Evolutionary conservation across 2,888 invertebrate species (phyloP), one percentile per base, ranked within the genome.

Genomic region (Folsomia candida): DNA sequence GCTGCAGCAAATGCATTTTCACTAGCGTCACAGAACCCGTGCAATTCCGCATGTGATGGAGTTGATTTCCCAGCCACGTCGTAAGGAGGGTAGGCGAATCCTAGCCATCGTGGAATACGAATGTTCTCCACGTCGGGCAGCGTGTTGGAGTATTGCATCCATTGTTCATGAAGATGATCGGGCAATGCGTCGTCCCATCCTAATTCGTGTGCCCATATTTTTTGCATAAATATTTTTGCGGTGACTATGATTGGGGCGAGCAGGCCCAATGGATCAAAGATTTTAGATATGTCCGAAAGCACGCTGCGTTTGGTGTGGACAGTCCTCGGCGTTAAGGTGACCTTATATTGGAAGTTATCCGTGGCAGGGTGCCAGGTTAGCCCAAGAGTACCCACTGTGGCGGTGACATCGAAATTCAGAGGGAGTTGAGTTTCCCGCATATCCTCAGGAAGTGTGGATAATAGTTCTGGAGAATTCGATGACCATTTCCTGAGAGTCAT

Each of bases 401-500:
- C 26, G 4, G 2, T 24, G 1, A 4, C 22, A 20, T 67, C 25
- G 11, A 67, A 1, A 2, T 58, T 22, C 47, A 67, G 24, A 3
- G 67, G 59, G 2, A 29, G 3, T 25, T 67, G 59, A 11, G 62
- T 51, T 47, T 58, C 70, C 2, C 67, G 37, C 0, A 51, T 1
- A 3, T 51, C 54, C 2, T n/a, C 22, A 1, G 67, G 64, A 20
- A 73, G 1, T 1, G 26, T 24, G n/a, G 14, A 2, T 25, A 73
- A 28, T 20, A 73, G 3, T 60, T 63, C 29, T 2, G 28, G 22
- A 2, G 54, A 54, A 28, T 80, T 81, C 2, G 76, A 77, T 0
- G 63, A 26, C 80, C 80, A 81, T 73, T 81, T 81, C 1, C 73
- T 27, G 3, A 80, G 60, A 11, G 67, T 29, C 59, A 81, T 78